A percentile compares a stretch with the other conserved stretches of the same genome.
Evolutionary conservation across 2,113 vertebrate species (phyloP).

Genomic region (Corvus hawaiiensis): DNA sequence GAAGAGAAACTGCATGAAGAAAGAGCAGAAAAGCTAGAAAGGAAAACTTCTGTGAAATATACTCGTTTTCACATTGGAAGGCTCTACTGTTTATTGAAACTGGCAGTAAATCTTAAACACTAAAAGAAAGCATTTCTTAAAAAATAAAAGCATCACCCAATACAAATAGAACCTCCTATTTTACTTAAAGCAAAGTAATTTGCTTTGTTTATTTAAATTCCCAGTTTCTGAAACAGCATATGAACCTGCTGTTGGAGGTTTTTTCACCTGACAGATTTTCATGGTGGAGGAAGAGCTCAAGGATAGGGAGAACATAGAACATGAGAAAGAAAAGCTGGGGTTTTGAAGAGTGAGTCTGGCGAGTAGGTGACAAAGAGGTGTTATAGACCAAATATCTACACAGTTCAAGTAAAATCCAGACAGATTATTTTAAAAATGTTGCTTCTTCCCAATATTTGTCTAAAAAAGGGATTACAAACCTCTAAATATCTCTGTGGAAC

Average conservation of each 20-base stretch:
- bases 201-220: constrained; percentile 21
- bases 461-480: constrained; percentile 63
- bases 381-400: neutral
- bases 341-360: neutral
- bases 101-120: constrained; percentile 30
- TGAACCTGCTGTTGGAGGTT: neutral
- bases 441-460: constrained; percentile 38
- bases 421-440: constrained; percentile 40
- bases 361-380: neutral
- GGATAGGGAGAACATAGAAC: neutral
- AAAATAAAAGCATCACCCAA: constrained; percentile 39
- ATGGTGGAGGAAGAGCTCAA: neutral
- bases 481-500: constrained; percentile 57
- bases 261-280: neutral
- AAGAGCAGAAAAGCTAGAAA: neutral
- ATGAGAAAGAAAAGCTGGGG: neutral
- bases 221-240: neutral
- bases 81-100: constrained; percentile 46
- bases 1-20: neutral
- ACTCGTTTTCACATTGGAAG: neutral
- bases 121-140: constrained; percentile 31
- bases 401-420: constrained; percentile 34
- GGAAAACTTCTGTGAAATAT: constrained; percentile 5
- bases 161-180: constrained; percentile 19
- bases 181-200: constrained; percentile 4